Base-by-base conservation (phyloP, 2,113 vertebrate species). In the Paraplagusia blochii region DNA sequence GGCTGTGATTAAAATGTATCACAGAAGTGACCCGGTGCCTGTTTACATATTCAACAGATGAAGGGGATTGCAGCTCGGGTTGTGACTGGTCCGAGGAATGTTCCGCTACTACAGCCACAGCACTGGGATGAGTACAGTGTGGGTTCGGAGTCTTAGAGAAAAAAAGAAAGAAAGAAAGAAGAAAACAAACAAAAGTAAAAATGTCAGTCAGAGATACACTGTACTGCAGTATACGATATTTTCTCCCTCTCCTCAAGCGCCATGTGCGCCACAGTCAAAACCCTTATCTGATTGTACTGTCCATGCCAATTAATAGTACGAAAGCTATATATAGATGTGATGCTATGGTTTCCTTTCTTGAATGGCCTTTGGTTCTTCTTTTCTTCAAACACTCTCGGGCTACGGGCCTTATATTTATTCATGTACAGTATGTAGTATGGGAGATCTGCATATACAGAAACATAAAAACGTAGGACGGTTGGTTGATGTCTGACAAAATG, bases 271-370 rank as follows among this genome's bases (percentile, higher is more conserved):
- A 69, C 74, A 54, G 59, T 74, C 61, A 52, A 52, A 73, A 71
- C 58, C 56, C 77, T 83, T 87, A 89, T 89, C 85, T 80, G 85
- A 90, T 85, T 81, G 77, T 88, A 63, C 81, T 83, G 82, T 78
- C 84, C 79, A 85, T 82, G 77, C 77, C 82, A 84, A 88, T 89
- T 90, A 89, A 86, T 75, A 88, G 76, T 73, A 78, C 55, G 44
- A 52, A 29, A 60, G 63, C 77, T 86, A 84, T 86, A 85, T 82
- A 87, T 85, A 88, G 74, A 63, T 51, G 60, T 68, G 64, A 74
- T 82, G 69, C 72, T 76, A 63, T 63, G 72, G 77, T 87, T 87
- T 70, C 69, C 76, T 79, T 76, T 80, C 65, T 76, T 76, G 69
- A 86, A 84, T 80, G 63, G 74, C 61, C 78, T 85, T 85, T 83